phyloP scores from a whole-genome alignment of 2,888 invertebrate species.

The Eupelmus urozonus region DNA sequence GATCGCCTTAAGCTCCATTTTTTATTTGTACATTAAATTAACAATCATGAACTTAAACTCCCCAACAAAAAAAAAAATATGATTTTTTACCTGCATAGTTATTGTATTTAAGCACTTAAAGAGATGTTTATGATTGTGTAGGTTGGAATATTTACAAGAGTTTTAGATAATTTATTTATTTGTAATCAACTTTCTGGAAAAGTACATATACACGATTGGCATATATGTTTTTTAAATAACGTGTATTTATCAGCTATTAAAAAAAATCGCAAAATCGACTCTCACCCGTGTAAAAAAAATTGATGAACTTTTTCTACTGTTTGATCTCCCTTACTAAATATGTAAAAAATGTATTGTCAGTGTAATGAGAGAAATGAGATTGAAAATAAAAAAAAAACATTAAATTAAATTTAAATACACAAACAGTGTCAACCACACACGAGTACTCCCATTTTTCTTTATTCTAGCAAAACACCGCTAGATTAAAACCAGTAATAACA shows the following conservation, averaged over 20 bases:
- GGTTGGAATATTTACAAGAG: constrained; percentile 52
- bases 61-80: constrained; percentile 37
- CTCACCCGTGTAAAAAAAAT: constrained; percentile 23
- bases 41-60: constrained; percentile 44
- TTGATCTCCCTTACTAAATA: constrained; percentile 44
- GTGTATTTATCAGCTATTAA: constrained; percentile 37
- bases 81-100: constrained; percentile 39
- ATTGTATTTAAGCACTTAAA: constrained; percentile 53
- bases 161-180: constrained; percentile 62
- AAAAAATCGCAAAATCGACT: constrained; percentile 39
- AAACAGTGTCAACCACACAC: constrained; percentile 31
- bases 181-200: constrained; percentile 57
- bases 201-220: constrained; percentile 50
- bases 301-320: constrained; percentile 40
- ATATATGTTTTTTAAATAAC: constrained; percentile 52
- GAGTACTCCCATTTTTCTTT: constrained; percentile 29
- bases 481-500: constrained; percentile 33
- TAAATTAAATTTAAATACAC: constrained; percentile 49
- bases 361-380: constrained; percentile 39
- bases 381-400: constrained; percentile 30
- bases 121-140: constrained; percentile 54
- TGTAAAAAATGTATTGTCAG: constrained; percentile 52
- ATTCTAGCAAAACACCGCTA: constrained; percentile 32
- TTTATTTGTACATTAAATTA: constrained; percentile 53
- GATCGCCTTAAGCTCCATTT: constrained; percentile 25